Evolutionary conservation across 2,797 vertebrate genomes (phyloP).

Genomic region (Eulemur mongoz): DNA sequence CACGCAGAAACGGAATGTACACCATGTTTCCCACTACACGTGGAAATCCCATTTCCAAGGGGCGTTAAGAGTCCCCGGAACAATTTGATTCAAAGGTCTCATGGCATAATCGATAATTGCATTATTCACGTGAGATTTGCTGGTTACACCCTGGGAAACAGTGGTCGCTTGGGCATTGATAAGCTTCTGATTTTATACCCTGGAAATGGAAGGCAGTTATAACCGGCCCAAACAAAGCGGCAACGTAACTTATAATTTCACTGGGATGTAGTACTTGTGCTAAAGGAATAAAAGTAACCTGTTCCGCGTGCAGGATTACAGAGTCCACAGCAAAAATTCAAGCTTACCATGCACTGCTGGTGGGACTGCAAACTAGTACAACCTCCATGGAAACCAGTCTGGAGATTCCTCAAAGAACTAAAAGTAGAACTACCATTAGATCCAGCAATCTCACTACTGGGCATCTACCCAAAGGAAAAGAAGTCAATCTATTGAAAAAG

Average conservation of each 20-base stretch:
- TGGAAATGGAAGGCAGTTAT: conserved; percentile 82
- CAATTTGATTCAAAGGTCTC: conserved; percentile 72
- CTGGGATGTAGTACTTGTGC: conserved; percentile 76
- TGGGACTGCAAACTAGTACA: no score
- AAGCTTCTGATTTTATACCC: conserved; percentile 83
- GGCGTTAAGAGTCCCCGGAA: conserved; percentile 74
- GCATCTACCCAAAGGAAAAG: no score
- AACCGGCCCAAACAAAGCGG: conserved; percentile 77
- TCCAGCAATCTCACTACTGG: no score
- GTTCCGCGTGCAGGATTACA: not conserved
- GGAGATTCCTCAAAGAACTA: no score
- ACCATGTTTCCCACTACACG: conserved; percentile 62
- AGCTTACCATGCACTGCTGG: not conserved
- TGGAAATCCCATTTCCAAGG: conserved; percentile 77
- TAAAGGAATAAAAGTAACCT: conserved; percentile 74
- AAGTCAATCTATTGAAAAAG: no score
- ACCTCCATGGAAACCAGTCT: no score
- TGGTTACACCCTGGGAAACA: conserved; percentile 83
- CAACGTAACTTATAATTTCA: conserved; percentile 80
- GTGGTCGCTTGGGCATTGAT: conserved; percentile 84
- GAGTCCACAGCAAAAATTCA: conserved; percentile 17
- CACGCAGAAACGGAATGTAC: conserved; percentile 58
- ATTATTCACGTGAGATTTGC: conserved; percentile 85
- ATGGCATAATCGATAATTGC: conserved; percentile 81
- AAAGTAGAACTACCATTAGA: no score